These are phyloP conservation scores for Anas platyrhynchos DNA, from an alignment of 2,113 vertebrate genomes.

Conservation along the genomic window DNA sequence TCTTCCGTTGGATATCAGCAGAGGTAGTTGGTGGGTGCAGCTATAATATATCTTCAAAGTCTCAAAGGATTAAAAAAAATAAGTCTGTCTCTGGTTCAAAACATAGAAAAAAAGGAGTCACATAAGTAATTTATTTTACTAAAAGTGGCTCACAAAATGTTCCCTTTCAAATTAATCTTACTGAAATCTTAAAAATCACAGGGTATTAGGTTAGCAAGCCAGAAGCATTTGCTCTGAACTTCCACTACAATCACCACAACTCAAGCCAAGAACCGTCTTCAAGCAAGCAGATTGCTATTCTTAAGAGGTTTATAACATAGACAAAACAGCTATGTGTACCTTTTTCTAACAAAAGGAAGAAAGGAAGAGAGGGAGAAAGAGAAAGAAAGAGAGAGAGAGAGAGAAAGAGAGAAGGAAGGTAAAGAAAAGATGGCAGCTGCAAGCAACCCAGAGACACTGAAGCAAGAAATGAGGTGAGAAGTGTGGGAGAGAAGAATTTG, in stretches of 20 bases:
- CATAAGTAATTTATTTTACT: neutral
- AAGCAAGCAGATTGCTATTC: constrained; percentile 25
- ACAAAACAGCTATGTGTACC: neutral
- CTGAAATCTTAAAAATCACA: constrained; percentile 11
- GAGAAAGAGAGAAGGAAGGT: neutral
- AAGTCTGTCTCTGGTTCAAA: neutral
- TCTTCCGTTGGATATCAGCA: constrained; percentile 12
- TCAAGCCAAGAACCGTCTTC: constrained; percentile 12
- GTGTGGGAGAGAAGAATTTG: neutral
- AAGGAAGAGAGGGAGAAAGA: neutral
- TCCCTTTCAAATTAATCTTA: constrained; percentile 22
- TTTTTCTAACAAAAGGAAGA: neutral
- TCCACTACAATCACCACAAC: constrained; percentile 1
- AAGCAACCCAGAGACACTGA: neutral
- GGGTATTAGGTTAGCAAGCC: constrained; percentile 32
- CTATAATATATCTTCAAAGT: neutral
- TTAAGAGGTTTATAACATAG: constrained; percentile 26
- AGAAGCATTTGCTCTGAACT: constrained; percentile 32
- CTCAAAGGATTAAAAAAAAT: neutral
- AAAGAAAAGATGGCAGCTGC: neutral
- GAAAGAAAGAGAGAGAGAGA: neutral
- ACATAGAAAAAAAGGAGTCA: neutral
- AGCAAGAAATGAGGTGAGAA: neutral
- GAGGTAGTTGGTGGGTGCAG: neutral
- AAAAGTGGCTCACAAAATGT: neutral